Evolutionary conservation across 2,888 invertebrate species (phyloP).

Genomic region (Pyrochroa serraticornis): DNA sequence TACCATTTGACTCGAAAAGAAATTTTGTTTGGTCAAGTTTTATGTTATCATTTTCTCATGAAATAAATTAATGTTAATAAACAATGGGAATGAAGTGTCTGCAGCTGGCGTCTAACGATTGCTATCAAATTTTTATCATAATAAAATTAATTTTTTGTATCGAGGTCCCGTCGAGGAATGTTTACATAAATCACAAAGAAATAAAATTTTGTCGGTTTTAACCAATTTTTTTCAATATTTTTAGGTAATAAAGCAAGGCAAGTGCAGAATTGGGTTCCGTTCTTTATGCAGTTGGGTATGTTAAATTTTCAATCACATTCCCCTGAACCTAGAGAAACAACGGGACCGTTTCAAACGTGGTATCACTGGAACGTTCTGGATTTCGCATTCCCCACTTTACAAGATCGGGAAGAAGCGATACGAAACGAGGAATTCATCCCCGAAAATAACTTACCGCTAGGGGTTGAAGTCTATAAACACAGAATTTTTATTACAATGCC

Average conservation of each 20-base stretch:
- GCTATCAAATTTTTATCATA: too few relatives aligned
- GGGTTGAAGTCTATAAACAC: conserved; percentile 72
- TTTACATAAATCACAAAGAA: too few relatives aligned
- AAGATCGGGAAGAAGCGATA: conserved; percentile 65
- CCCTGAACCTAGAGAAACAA: conserved; percentile 53
- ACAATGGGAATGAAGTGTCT: too few relatives aligned
- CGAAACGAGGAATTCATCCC: conserved; percentile 67
- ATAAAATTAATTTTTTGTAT: too few relatives aligned
- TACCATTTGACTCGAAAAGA: too few relatives aligned
- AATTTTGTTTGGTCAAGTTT: too few relatives aligned
- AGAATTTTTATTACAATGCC: conserved; percentile 76
- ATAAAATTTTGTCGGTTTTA: too few relatives aligned
- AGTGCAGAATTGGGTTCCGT: conserved; percentile 57
- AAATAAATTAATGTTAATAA: too few relatives aligned
- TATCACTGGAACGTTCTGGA: conserved; percentile 79
- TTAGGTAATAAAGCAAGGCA: conserved; percentile 13
- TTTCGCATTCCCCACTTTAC: conserved; percentile 67
- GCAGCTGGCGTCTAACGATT: too few relatives aligned
- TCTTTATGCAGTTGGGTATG: conserved; percentile 60
- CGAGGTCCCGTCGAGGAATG: too few relatives aligned
- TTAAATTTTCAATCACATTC: conserved; percentile 8
- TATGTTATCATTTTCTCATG: too few relatives aligned
- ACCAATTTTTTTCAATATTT: neutral
- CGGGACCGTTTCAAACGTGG: conserved; percentile 66
- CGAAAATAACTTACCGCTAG: conserved; percentile 75